Evolutionary conservation across 1,140 invertebrate genomes (phyloP), one percentile per base, ranked within the genome.

Genomic region (Neomicropteryx cornuta): DNA sequence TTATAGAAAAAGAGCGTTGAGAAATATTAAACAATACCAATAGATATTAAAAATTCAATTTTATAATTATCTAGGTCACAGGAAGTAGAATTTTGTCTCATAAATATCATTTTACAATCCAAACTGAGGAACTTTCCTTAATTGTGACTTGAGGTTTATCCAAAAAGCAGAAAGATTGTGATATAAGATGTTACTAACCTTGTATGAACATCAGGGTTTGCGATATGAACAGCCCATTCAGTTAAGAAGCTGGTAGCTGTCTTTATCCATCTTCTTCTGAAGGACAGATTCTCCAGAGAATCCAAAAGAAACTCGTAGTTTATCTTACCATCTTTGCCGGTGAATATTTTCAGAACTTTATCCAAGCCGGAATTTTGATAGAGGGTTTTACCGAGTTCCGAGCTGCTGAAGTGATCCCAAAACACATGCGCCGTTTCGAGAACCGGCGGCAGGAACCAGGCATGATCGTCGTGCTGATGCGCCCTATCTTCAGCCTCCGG

Each of bases 331-430:
- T 76, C 61, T 3, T 72, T 61, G 22, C 81, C 78, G 4, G 71
- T 64, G 46, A 79, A 79, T 1, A 58, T 49, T 41, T 68, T 67
- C 31, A 57, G 53, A 0, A 79, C 72, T 24, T 73, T 70, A 27
- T 76, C 72, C 1, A 83, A 58, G 0, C 83, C 83, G 4, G 81
- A 76, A 30, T 77, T 83, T 38, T 77, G 71, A 71, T 81, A 82
- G 2, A 86, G 49, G 0, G 76, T 73, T 46, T 75, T 76, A 1
- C 82, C 83, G 1, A 86, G 58, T 44, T 87, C 81, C 0, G 83
- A 86, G 51, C 79, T 78, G 4, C 79, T 77, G 50, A 87, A 86
- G 30, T 84, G 73, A 42, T 86, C 81, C 75, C 82, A 85, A 48
- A 82, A 74, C 1, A 84, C 56, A 49, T 85, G 81, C 1, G 76